Base-by-base conservation (phyloP, 2,113 vertebrate genomes). In the Sylvia atricapilla region DNA sequence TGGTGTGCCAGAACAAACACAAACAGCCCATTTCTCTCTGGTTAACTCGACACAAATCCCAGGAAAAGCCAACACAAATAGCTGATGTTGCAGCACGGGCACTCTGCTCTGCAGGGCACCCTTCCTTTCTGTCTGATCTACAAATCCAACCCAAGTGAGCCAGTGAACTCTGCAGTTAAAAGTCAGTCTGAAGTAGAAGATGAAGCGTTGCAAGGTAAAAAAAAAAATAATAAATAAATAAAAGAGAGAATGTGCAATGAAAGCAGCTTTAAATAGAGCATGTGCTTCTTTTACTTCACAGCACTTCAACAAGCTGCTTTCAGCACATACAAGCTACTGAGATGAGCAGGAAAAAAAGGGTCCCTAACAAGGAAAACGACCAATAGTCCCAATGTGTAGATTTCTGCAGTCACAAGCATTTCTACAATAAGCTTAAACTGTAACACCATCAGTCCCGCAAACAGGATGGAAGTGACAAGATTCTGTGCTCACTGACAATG, bases 191-290 rank as follows among this genome's bases (percentile, higher is more conserved):
- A 93, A 89, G 37, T 2, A 19, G 27, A 59, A 67, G 49, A 84
- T 37, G 7, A 87, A 92, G 22, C 17, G 15, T 4, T 64, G 55
- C 27, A 75, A 80, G 25, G 49, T 30, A 66, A 14, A 66, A 70
- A 39, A 63, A 27, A 68, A 58, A 18, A 18, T n/a, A n/a, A n/a
- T n/a, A n/a, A n/a, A n/a, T n/a, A 46, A 73, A 46, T 41, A 37
- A 47, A 10, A 39, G 4, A 33, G 4, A 35, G n/a, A 72, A 68
- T 47, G 50, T 75, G 33, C 86, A 89, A 81, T 11, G 76, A 92
- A 96, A 87, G 82, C 58, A 70, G 22, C 60, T 89, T 90, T 52
- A 96, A 94, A 95, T 39, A 89, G 83, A 94, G 78, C 66, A 93
- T 60, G 84, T 90, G 73, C 37, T 93, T 82, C 73, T 92, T 87